A percentile compares a stretch with the other conserved stretches of the same genome.
phyloP scores from a whole-genome alignment of 2,113 vertebrate genomes.

The Salvelinus alpinus region DNA sequence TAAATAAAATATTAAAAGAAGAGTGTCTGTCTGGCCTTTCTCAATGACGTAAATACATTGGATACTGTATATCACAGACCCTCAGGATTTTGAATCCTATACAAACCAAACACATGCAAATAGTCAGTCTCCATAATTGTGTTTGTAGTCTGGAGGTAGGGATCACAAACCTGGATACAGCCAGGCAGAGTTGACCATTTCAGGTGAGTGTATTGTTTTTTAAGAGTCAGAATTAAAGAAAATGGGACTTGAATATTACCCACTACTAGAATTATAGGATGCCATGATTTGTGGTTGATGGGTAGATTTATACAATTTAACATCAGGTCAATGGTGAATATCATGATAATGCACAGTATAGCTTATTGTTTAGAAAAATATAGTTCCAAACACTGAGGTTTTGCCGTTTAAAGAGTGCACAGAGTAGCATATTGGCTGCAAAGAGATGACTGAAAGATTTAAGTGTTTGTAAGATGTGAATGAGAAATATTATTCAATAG shows the following conservation, averaged over 20 bases:
- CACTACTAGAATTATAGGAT: no score
- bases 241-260: no score
- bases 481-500: constrained; percentile 33
- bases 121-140: neutral
- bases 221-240: neutral
- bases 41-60: neutral
- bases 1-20: no score
- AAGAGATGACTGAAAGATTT: constrained; percentile 13
- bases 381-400: no score
- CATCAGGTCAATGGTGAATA: no score
- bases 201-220: neutral
- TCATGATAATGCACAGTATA: no score
- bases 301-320: no score
- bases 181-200: neutral
- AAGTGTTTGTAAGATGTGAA: constrained; percentile 37
- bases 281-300: no score
- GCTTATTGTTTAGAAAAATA: no score
- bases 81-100: neutral
- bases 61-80: neutral
- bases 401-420: no score
- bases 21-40: neutral
- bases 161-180: neutral
- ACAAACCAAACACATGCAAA: constrained; percentile 20
- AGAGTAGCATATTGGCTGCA: no score
- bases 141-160: neutral